These are phyloP conservation scores for Megalops atlanticus DNA, from an alignment of 2,113 vertebrate genomes.

Conservation along the genomic window DNA sequence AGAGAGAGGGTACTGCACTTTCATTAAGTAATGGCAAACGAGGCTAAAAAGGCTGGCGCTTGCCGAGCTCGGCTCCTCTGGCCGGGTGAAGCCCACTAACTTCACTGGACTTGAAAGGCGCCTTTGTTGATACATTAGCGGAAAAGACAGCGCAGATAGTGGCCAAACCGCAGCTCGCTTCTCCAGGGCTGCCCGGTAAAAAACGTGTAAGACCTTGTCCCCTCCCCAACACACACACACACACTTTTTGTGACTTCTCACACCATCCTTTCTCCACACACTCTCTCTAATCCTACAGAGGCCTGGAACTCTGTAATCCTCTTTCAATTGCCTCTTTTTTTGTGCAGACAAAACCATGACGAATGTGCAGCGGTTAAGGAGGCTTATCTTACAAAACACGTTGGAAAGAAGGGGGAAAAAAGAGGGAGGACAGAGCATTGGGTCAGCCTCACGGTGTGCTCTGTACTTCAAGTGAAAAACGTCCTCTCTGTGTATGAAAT, in stretches of 20 bases:
- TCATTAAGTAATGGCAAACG: slow-evolving; percentile 58
- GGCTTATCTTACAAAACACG: slow-evolving; percentile 23
- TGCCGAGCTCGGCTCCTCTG: slow-evolving; percentile 21
- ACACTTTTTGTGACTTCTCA: slow-evolving; percentile 34
- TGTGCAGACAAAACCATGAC: slow-evolving; percentile 7
- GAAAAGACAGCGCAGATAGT: neutral
- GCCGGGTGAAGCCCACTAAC: slow-evolving; percentile 24
- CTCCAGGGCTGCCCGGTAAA: slow-evolving; percentile 15
- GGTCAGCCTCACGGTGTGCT: slow-evolving; percentile 10
- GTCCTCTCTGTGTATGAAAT: slow-evolving; percentile 18
- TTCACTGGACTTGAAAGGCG: slow-evolving; percentile 36
- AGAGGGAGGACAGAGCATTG: slow-evolving; percentile 16
- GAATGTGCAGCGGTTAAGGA: slow-evolving; percentile 18
- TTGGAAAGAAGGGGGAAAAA: slow-evolving; percentile 3
- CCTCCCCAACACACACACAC: no score
- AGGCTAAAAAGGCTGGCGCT: slow-evolving; percentile 47
- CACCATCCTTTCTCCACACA: slow-evolving; percentile 22
- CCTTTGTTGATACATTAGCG: slow-evolving; percentile 32
- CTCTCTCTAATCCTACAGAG: slow-evolving; percentile 45
- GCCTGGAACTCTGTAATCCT: slow-evolving; percentile 42
- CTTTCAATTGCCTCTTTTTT: slow-evolving; percentile 23
- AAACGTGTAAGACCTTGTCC: slow-evolving; percentile 27
- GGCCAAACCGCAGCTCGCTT: neutral
- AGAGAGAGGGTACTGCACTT: slow-evolving; percentile 54
- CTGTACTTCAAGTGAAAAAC: slow-evolving; percentile 1